Percentiles rank a stretch among this genome's conserved stretches.
Evolutionary conservation across 1,140 invertebrate genomes (phyloP).

Genomic region (Drosophila burlai): DNA sequence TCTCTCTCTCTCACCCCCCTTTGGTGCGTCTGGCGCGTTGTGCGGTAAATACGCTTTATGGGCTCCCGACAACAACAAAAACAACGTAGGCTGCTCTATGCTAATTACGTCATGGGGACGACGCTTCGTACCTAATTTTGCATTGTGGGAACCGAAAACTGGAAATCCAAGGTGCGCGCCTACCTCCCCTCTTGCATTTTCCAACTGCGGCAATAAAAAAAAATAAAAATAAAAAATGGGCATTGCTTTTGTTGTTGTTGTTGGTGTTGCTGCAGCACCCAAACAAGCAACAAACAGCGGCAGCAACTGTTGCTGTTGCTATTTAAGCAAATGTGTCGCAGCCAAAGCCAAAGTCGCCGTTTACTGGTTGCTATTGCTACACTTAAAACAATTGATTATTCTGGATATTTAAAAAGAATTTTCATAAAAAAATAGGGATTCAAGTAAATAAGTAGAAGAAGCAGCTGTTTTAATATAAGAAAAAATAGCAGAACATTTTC

Average conservation of each 20-base stretch:
- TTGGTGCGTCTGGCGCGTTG: constrained; percentile 68
- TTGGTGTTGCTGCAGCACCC: constrained; percentile 38
- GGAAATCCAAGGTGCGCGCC: constrained; percentile 76
- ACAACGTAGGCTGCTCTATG: constrained; percentile 78
- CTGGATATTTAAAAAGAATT: too few species aligned
- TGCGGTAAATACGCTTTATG: constrained; percentile 84
- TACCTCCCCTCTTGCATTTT: constrained; percentile 64
- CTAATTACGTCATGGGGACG: constrained; percentile 85
- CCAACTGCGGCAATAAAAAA: constrained; percentile 51
- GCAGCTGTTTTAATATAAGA: neutral
- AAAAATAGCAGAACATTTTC: too few species aligned
- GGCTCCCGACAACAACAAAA: constrained; percentile 66
- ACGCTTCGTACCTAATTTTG: constrained; percentile 84
- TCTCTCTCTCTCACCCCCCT: neutral
- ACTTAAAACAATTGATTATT: constrained; percentile 2
- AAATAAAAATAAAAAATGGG: constrained; percentile 70
- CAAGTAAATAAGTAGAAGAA: neutral
- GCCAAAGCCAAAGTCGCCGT: constrained; percentile 75
- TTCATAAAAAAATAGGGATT: neutral
- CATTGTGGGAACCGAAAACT: constrained; percentile 85
- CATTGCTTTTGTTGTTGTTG: constrained; percentile 45
- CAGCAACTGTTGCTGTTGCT: constrained; percentile 64
- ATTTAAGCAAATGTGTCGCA: constrained; percentile 83
- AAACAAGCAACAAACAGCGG: constrained; percentile 52
- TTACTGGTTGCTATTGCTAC: constrained; percentile 23